phyloP scores from a whole-genome alignment of 2,888 invertebrate species.

The Antheraea assamensis region DNA sequence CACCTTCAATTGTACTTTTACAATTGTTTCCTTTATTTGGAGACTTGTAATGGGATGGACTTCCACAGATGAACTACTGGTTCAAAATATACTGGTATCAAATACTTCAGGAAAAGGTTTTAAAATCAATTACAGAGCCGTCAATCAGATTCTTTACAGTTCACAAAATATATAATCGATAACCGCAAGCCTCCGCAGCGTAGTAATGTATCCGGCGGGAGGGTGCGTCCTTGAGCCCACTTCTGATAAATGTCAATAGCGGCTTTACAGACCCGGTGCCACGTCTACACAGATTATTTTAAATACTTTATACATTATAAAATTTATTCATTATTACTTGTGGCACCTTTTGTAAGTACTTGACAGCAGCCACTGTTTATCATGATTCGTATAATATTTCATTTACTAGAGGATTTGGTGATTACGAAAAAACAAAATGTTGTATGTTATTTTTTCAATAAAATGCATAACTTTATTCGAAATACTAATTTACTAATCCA shows the following conservation, averaged over 20 bases:
- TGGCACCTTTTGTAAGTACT: not conserved
- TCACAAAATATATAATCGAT: constrained; percentile 36
- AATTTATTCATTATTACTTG: not conserved
- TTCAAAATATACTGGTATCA: no score
- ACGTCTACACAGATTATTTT: not conserved
- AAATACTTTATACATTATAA: not conserved
- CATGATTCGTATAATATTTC: not conserved
- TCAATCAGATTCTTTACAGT: constrained; percentile 33
- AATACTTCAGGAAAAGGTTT: not conserved
- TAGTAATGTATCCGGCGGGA: constrained; percentile 31
- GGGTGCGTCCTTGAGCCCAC: constrained; percentile 37
- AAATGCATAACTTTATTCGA: no score
- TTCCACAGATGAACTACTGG: no score
- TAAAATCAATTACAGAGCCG: constrained; percentile 19
- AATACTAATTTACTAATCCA: no score
- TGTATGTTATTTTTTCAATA: no score
- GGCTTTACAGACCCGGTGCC: not conserved
- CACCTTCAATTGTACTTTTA: no score
- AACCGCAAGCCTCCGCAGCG: constrained; percentile 27
- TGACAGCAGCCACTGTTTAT: not conserved
- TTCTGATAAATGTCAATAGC: constrained; percentile 41
- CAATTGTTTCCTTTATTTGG: no score
- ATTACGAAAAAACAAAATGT: no score
- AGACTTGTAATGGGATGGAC: no score
- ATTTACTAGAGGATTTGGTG: no score